phyloP scores from a whole-genome alignment of 2,797 vertebrate genomes.

The Gymnodraco acuticeps region DNA sequence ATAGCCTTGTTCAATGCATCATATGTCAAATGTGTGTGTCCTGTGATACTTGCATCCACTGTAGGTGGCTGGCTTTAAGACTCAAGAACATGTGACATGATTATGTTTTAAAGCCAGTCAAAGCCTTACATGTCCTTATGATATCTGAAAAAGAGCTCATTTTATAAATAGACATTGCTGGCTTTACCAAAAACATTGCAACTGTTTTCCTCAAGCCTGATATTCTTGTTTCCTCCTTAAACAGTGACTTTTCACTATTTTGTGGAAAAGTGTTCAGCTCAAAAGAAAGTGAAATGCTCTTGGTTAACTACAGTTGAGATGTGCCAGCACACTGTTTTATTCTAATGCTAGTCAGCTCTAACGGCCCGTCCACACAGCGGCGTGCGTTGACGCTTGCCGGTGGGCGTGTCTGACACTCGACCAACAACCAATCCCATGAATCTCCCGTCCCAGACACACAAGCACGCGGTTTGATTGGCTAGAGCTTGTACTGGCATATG shows the following conservation, averaged over 20 bases:
- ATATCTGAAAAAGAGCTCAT: slow-evolving; percentile 13
- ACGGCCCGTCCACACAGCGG: too few relatives aligned
- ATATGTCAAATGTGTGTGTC: slow-evolving; percentile 63
- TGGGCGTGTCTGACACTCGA: too few relatives aligned
- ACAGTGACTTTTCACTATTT: slow-evolving; percentile 18
- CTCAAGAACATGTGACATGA: slow-evolving; percentile 50
- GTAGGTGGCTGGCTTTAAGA: slow-evolving; percentile 48
- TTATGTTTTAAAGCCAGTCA: slow-evolving; percentile 48
- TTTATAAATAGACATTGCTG: slow-evolving; percentile 35
- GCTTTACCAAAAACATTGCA: slow-evolving; percentile 4
- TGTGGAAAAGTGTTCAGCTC: slow-evolving; percentile 18
- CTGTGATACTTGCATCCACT: slow-evolving; percentile 52
- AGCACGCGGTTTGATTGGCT: too few relatives aligned
- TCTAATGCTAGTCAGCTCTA: not conserved
- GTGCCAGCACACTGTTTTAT: not conserved
- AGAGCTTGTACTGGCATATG: too few relatives aligned
- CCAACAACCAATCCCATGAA: too few relatives aligned
- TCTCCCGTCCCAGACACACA: too few relatives aligned
- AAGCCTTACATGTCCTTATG: slow-evolving; percentile 27
- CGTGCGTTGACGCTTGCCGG: too few relatives aligned
- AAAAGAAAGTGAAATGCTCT: slow-evolving; percentile 1
- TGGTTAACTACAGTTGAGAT: not conserved
- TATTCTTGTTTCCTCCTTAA: slow-evolving; percentile 8
- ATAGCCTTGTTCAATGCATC: slow-evolving; percentile 70
- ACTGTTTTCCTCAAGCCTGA: slow-evolving; percentile 5